Evolutionary conservation across 2,888 invertebrate genomes (phyloP).

Genomic region (Anodontia alba): DNA sequence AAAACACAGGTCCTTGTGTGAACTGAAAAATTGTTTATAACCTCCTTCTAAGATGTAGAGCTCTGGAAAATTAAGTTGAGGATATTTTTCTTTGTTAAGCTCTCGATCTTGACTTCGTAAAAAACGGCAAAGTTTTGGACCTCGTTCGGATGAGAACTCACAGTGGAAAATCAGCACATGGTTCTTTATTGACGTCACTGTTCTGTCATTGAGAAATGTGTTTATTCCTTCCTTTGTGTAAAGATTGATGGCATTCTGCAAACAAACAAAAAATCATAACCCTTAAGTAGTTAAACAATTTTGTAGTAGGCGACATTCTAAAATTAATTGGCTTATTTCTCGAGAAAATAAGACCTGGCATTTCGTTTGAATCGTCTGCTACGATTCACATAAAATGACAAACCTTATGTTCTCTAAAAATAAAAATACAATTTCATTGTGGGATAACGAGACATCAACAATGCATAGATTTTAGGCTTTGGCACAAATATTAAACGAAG

Average conservation of each 20-base stretch:
- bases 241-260: background rate
- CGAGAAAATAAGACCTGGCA: too few relatives aligned
- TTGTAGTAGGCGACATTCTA: too few relatives aligned
- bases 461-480: too few relatives aligned
- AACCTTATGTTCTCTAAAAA: too few relatives aligned
- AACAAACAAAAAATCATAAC: background rate
- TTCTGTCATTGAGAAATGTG: background rate
- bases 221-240: background rate
- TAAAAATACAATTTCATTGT: too few relatives aligned
- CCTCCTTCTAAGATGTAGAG: slow-evolving; percentile 25
- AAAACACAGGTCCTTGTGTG: slow-evolving; percentile 37
- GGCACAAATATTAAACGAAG: too few relatives aligned
- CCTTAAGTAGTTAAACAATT: background rate
- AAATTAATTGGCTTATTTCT: too few relatives aligned
- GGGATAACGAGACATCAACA: too few relatives aligned
- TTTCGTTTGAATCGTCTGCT: too few relatives aligned
- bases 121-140: slow-evolving; percentile 16
- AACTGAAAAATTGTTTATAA: slow-evolving; percentile 16
- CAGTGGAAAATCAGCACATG: slow-evolving; percentile 5
- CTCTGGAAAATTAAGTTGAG: slow-evolving; percentile 31
- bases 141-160: slow-evolving; percentile 1
- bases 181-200: background rate
- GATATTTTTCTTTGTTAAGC: slow-evolving; percentile 29
- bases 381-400: too few relatives aligned
- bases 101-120: slow-evolving; percentile 25